A percentile compares a stretch with the other conserved stretches of the same genome.
phyloP scores from a whole-genome alignment of 1,140 invertebrate species.

The Drosophila auraria region DNA sequence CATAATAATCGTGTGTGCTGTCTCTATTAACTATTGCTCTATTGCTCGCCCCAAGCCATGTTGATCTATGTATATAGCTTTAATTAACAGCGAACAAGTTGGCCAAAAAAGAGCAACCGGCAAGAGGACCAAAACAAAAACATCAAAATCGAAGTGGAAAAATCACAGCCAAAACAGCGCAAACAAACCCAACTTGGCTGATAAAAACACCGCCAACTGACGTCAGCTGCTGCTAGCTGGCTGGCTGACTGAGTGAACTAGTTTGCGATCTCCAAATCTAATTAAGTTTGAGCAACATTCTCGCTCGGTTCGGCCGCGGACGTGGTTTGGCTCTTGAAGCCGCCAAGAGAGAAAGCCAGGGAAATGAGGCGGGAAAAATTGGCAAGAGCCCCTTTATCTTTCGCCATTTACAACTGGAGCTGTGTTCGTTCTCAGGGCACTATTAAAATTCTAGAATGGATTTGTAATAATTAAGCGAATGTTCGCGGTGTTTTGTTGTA shows the following conservation, averaged over 20 bases:
- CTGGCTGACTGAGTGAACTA: slow-evolving; percentile 58
- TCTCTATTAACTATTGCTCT: slow-evolving; percentile 49
- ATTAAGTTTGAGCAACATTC: slow-evolving; percentile 66
- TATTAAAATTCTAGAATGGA: slow-evolving; percentile 33
- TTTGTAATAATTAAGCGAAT: slow-evolving; percentile 35
- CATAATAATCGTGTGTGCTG: slow-evolving; percentile 25
- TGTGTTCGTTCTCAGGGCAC: slow-evolving; percentile 13
- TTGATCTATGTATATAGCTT: slow-evolving; percentile 48
- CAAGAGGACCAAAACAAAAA: slow-evolving; percentile 40
- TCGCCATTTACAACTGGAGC: slow-evolving; percentile 15
- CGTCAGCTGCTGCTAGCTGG: slow-evolving; percentile 31
- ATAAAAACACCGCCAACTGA: slow-evolving; percentile 49
- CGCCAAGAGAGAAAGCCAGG: slow-evolving; percentile 62
- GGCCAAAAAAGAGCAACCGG: slow-evolving; percentile 42
- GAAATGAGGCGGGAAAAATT: slow-evolving; percentile 46
- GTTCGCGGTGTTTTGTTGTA: slow-evolving; percentile 7
- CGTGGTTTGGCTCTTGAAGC: slow-evolving; percentile 52
- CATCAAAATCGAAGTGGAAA: slow-evolving; percentile 31
- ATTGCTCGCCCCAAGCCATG: slow-evolving; percentile 37
- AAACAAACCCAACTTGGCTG: slow-evolving; percentile 16
- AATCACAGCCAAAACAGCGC: slow-evolving; percentile 34
- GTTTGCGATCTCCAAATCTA: slow-evolving; percentile 73
- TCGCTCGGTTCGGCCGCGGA: slow-evolving; percentile 30
- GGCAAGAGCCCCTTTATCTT: slow-evolving; percentile 19
- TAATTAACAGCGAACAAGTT: slow-evolving; percentile 76